Evolutionary conservation across 2,888 invertebrate species (phyloP), one percentile per base, ranked within the genome.

Genomic region (Trissolcus japonicus): DNA sequence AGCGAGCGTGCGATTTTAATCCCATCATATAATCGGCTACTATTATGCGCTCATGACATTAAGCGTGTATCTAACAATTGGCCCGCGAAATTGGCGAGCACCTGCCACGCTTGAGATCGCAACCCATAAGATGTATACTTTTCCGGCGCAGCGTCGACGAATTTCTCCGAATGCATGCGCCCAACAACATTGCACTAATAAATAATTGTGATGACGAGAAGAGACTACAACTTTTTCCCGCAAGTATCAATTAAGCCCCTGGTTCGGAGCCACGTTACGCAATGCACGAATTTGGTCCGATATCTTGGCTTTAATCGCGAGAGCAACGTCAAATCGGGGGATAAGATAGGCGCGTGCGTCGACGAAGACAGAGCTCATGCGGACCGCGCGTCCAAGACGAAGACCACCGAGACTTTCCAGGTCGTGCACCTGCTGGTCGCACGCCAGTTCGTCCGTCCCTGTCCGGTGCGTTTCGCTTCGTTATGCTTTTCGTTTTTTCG

Each of bases 401-500:
- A 67, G 72, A 71, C n/a, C 59, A 25, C 54, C 43, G 61, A 71
- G 41, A 78, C 74, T 78, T 78, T 78, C 73, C 69, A 78, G 79
- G 71, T 77, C 71, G 74, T 75, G 61, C 80, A 80, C 80, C 80
- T 80, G 80, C 79, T 79, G 80, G 78, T 79, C 80, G 78, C 79
- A 79, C 80, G 79, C 80, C 80, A 76, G 61, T 46, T 46, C 13
- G 19, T 14, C 17, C 54, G 48, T 59, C 68, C 65, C 65, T 62
- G 72, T 72, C 66, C 77, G 62, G 16, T 29, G 56, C 16, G 53
- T 56, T 43, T 51, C 48, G 53, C 61, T 40, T 46, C 53, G 21
- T 51, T 60, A 25, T 57, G 54, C 14, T 56, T 16, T 48, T 55
- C 29, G 62, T 51, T 19, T 48, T n/a, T 6, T 46, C 25, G 17